Percentiles rank a stretch among this genome's conserved stretches.
Conservation (phyloP, 2,888 invertebrate genomes). For the Acanthosepion esculentum region DNA sequence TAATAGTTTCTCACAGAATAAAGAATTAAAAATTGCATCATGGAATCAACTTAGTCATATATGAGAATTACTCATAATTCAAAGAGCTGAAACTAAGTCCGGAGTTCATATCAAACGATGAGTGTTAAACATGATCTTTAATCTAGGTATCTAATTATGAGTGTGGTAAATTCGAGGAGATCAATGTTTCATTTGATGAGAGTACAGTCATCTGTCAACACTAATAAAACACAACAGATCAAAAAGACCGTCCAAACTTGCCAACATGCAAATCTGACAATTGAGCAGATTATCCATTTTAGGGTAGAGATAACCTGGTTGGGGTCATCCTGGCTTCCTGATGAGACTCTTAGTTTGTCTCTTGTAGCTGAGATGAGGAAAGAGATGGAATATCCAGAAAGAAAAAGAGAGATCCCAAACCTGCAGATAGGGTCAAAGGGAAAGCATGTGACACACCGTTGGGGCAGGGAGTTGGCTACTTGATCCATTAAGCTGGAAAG, state of each 20-base stretch:
- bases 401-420: not conserved
- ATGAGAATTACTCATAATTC: not conserved
- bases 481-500: slow-evolving; percentile 9
- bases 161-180: not conserved
- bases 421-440: not conserved
- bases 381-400: not conserved
- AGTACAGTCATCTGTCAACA: not conserved
- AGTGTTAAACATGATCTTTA: not conserved
- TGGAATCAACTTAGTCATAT: not conserved
- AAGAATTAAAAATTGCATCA: not conserved
- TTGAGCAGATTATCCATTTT: not conserved
- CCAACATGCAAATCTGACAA: not conserved
- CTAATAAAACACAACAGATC: not conserved
- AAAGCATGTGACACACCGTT: not conserved
- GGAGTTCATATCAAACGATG: not conserved
- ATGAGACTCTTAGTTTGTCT: not conserved
- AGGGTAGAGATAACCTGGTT: not conserved
- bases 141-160: not conserved
- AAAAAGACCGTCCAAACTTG: not conserved
- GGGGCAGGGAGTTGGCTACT: not conserved
- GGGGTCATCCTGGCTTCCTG: not conserved
- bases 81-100: not conserved
- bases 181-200: not conserved
- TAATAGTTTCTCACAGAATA: not conserved
- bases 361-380: not conserved